phyloP scores from a whole-genome alignment of 2,888 invertebrate genomes.

The Drosophila kuntzei region DNA sequence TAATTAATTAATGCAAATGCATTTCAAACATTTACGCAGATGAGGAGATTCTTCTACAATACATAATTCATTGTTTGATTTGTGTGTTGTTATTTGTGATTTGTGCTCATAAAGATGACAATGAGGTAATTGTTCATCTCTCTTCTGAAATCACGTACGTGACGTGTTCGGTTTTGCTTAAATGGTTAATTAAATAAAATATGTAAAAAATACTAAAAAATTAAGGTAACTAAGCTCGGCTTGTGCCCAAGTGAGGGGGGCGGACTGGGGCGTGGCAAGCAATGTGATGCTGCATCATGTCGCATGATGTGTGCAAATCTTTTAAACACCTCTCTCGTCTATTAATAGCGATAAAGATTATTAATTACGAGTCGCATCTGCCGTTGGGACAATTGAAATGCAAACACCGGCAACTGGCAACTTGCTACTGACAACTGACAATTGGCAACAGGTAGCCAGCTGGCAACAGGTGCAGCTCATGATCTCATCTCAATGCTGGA shows the following conservation, averaged over 20 bases:
- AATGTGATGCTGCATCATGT: conserved; percentile 42
- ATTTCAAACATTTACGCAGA: conserved; percentile 18
- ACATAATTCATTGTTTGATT: conserved; percentile 68
- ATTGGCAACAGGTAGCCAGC: conserved; percentile 42
- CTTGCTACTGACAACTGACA: conserved; percentile 21
- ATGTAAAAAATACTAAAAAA: conserved; percentile 47
- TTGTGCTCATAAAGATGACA: conserved; percentile 51
- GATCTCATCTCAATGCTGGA: conserved; percentile 66
- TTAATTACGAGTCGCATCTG: conserved; percentile 61
- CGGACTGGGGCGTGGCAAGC: conserved; percentile 31
- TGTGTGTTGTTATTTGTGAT: conserved; percentile 49
- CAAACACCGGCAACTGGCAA: conserved; percentile 37
- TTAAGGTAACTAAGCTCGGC: conserved; percentile 47
- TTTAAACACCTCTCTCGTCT: conserved; percentile 60
- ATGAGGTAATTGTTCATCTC: conserved; percentile 59
- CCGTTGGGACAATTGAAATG: conserved; percentile 64
- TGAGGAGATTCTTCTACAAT: conserved; percentile 37
- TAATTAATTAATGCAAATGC: conserved; percentile 55
- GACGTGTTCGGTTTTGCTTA: conserved; percentile 49
- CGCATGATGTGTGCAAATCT: conserved; percentile 68
- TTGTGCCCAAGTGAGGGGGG: conserved; percentile 50
- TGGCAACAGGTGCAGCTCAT: conserved; percentile 64
- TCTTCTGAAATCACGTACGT: conserved; percentile 37
- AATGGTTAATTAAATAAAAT: conserved; percentile 74
- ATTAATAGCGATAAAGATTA: conserved; percentile 69